Evolutionary conservation across 1,140 invertebrate species (phyloP), one percentile per base, ranked within the genome.

Genomic region (Drosophila arawakana): DNA sequence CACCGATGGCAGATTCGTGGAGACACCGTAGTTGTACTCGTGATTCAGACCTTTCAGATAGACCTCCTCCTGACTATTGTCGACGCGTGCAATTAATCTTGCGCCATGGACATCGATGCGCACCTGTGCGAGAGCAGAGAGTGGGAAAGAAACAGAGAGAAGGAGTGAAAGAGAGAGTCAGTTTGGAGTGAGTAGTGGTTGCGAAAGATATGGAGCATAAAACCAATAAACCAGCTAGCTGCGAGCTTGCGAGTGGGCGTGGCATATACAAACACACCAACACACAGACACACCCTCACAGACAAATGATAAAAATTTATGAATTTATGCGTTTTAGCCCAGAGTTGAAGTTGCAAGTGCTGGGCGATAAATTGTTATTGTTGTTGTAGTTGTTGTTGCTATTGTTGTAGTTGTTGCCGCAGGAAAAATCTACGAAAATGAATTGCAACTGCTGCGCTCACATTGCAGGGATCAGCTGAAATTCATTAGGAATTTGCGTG

Each of bases 21-120:
- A 95, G 10, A 97, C 96, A 25, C 96, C 96, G 91, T 98, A 98
- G 93, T 96, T 96, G 43, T 95, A 95, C 83, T 96, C 95, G 81
- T 95, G 95, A 92, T 96, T 95, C 47, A 97, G 93, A 69, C 97
- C 96, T 93, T 96, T 95, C 63, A 97, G 93, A 90, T 95, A 95
- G 0, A 96, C 96, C 93, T 97, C 96, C 73, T 95, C 95, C 83
- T 95, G 95, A 66, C 95, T 94, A 78, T 96, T 95, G 92, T 98
- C 97, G n/a, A 98, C 96, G 81, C 95, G 95, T 34, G 97, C 96
- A 72, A 96, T 96, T 49, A 98, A 94, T 92, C 95, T 94, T 35
- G 96, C 96, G 13, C 95, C 95, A 85, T 96, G 95, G 0, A 97
- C 96, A 92, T 98, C 96, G 73, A 98, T 97, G 66, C 94, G 93